Percentiles rank a stretch among this genome's conserved stretches.
Evolutionary conservation across 1,140 invertebrate genomes (phyloP).

Genomic region (Onthophagus taurus): DNA sequence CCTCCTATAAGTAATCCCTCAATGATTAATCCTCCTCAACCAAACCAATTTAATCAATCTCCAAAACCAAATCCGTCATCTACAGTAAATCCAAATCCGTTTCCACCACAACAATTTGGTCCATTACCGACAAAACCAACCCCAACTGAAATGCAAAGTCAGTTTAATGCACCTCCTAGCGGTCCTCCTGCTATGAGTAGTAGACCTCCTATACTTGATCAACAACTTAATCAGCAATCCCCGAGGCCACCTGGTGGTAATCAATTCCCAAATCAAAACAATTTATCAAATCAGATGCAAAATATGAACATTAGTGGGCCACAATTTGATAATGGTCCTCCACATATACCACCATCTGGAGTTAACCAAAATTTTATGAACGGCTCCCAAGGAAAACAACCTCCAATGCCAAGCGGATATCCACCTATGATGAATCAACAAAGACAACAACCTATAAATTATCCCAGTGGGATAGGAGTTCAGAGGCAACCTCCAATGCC

Average conservation of each 20-base stretch:
- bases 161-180: slow-evolving; percentile 1
- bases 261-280: slow-evolving; percentile 22
- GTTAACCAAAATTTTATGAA: slow-evolving; percentile 20
- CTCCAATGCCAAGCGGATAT: slow-evolving; percentile 12
- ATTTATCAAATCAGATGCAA: slow-evolving; percentile 36
- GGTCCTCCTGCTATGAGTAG: slow-evolving; percentile 8
- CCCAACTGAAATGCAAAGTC: neutral
- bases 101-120: slow-evolving; percentile 19
- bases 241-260: slow-evolving; percentile 25
- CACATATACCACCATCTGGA: slow-evolving; percentile 27
- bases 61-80: slow-evolving; percentile 19
- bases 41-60: slow-evolving; percentile 11
- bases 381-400: slow-evolving; percentile 18
- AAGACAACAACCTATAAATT: slow-evolving; percentile 9
- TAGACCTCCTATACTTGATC: slow-evolving; percentile 15
- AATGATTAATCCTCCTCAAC: slow-evolving; percentile 16
- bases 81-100: slow-evolving; percentile 14
- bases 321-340: slow-evolving; percentile 22
- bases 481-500: slow-evolving; percentile 20
- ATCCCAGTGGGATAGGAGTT: slow-evolving; percentile 20
- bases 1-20: too few relatives aligned
- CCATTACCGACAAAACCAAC: slow-evolving; percentile 15
- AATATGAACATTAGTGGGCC: slow-evolving; percentile 33
- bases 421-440: slow-evolving; percentile 8
- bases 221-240: slow-evolving; percentile 16